These are phyloP conservation scores for Ophion ventricosus DNA, from an alignment of 2,888 invertebrate species.

Conservation along the genomic window DNA sequence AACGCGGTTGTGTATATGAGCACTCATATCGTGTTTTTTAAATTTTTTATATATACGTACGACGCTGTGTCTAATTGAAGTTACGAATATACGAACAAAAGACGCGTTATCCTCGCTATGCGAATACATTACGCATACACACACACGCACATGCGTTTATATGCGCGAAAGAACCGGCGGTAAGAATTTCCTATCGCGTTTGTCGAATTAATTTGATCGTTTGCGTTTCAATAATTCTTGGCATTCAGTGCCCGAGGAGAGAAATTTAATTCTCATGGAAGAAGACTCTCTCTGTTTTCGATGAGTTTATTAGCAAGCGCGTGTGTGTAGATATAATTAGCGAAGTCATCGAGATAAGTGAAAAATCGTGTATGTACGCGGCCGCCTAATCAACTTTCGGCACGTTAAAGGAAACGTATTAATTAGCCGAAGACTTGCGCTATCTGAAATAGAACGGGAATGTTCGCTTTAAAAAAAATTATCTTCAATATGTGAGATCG, in stretches of 20 bases:
- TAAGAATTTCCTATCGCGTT: constrained; percentile 4
- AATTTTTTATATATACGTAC: background rate
- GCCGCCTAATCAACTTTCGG: constrained; percentile 45
- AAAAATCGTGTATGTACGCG: constrained; percentile 57
- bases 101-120: constrained; percentile 46
- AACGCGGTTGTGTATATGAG: background rate
- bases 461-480: constrained; percentile 9
- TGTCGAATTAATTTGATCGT: constrained; percentile 31
- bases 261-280: constrained; percentile 42
- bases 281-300: constrained; percentile 40
- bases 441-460: constrained; percentile 39
- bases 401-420: constrained; percentile 51
- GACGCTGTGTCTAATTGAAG: constrained; percentile 52
- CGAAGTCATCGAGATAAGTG: constrained; percentile 53
- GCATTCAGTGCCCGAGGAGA: constrained; percentile 11
- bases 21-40: background rate
- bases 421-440: constrained; percentile 56
- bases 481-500: constrained; percentile 18
- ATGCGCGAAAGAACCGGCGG: background rate
- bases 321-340: constrained; percentile 54
- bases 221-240: constrained; percentile 30
- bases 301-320: background rate
- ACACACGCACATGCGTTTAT: background rate
- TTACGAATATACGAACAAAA: constrained; percentile 54
- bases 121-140: constrained; percentile 39